Conservation (phyloP, 2,888 invertebrate genomes). For the Pelosia muscerda region DNA sequence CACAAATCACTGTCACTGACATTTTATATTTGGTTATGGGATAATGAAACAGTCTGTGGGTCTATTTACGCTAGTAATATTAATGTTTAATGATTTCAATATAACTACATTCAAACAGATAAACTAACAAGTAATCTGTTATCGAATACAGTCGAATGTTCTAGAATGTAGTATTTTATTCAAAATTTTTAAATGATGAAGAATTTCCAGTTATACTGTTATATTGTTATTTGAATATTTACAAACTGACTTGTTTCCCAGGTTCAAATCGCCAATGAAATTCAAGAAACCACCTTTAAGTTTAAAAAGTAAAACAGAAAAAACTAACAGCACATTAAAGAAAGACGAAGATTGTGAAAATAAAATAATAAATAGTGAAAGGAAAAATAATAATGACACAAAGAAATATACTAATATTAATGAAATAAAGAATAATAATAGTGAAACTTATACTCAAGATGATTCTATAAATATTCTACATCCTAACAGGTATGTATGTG, state of each 20-base stretch:
- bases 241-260: conserved; percentile 35
- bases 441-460: conserved; percentile 49
- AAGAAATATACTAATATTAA: conserved; percentile 21
- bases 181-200: too few relatives aligned
- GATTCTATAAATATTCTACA: conserved; percentile 70
- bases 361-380: conserved; percentile 29
- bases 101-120: too few relatives aligned
- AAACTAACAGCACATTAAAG: conserved; percentile 25
- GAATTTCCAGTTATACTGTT: too few relatives aligned
- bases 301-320: conserved; percentile 58
- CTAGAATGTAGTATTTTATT: too few relatives aligned
- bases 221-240: neutral
- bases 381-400: conserved; percentile 17
- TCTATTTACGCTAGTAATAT: too few relatives aligned
- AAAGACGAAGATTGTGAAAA: conserved; percentile 26
- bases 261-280: conserved; percentile 65
- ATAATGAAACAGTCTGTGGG: too few relatives aligned
- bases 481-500: conserved; percentile 64
- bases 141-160: too few relatives aligned
- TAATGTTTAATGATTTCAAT: too few relatives aligned
- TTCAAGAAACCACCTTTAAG: conserved; percentile 63
- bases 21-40: too few relatives aligned
- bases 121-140: too few relatives aligned
- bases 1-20: too few relatives aligned
- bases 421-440: conserved; percentile 30